A percentile compares a stretch with the other conserved stretches of the same genome.
Conservation (phyloP, 2,113 vertebrate genomes). For the Psittacus erithacus region DNA sequence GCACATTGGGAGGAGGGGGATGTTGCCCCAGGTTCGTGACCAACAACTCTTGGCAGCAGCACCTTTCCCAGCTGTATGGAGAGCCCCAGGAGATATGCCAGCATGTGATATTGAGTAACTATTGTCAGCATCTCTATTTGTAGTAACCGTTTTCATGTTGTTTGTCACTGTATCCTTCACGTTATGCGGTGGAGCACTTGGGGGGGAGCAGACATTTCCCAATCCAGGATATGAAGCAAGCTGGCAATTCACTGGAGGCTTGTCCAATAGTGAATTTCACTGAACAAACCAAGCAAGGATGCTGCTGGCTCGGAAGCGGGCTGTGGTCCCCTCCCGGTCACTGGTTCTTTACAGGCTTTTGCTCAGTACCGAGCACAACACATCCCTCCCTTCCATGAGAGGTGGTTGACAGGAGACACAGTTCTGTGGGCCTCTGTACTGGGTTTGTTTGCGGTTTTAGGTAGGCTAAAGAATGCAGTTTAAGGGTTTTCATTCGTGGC, state of each 20-base stretch:
- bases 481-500: neutral
- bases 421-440: neutral
- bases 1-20: neutral
- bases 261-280: neutral
- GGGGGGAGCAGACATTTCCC: neutral
- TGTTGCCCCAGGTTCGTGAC: neutral
- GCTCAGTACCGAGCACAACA: neutral
- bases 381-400: neutral
- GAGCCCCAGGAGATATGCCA: neutral
- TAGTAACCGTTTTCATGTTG: neutral
- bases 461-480: neutral
- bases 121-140: neutral
- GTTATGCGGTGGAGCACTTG: fast-evolving
- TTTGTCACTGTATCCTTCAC: fast-evolving
- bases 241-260: neutral
- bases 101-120: neutral
- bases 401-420: fast-evolving
- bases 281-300: neutral
- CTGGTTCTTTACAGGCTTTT: neutral
- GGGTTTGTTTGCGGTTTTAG: neutral
- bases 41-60: neutral
- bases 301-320: neutral
- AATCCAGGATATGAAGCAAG: neutral
- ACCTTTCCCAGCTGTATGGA: neutral
- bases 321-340: fast-evolving